Percentiles rank a stretch among this genome's conserved stretches.
phyloP scores from a whole-genome alignment of 2,888 invertebrate species.

The Cheilosia variabilis region DNA sequence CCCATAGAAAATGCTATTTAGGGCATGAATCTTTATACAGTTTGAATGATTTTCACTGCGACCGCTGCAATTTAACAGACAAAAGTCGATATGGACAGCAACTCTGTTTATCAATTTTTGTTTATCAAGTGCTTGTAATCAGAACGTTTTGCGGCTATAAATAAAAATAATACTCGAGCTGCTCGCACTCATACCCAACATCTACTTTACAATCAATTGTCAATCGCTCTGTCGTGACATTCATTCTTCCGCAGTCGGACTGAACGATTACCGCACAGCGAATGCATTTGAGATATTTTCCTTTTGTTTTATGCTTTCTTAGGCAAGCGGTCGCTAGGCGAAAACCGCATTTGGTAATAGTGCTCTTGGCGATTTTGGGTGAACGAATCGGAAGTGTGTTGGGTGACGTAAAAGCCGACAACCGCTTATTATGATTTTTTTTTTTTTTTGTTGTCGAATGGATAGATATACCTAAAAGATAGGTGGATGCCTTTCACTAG shows the following conservation, averaged over 20 bases:
- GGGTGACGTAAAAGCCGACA: constrained; percentile 17
- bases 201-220: constrained; percentile 3
- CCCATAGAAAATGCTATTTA: not conserved
- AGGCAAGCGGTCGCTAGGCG: not conserved
- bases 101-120: constrained; percentile 30
- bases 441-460: constrained; percentile 1
- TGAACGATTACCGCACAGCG: constrained; percentile 11
- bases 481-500: constrained; percentile 26
- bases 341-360: constrained; percentile 19
- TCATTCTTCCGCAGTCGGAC: constrained; percentile 2
- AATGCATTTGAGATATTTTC: not conserved
- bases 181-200: not conserved
- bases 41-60: not conserved
- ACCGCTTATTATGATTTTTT: constrained; percentile 19
- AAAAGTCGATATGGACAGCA: constrained; percentile 6
- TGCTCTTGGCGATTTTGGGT: constrained; percentile 28
- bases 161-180: constrained; percentile 8
- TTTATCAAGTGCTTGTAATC: constrained; percentile 36
- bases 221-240: constrained; percentile 9
- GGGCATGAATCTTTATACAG: constrained; percentile 23
- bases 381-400: constrained; percentile 28
- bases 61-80: constrained; percentile 17
- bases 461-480: not conserved
- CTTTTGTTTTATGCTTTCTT: constrained; percentile 2
- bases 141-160: constrained; percentile 17